Conservation (phyloP, 2,797 vertebrate species). For the Lagodon rhomboides region DNA sequence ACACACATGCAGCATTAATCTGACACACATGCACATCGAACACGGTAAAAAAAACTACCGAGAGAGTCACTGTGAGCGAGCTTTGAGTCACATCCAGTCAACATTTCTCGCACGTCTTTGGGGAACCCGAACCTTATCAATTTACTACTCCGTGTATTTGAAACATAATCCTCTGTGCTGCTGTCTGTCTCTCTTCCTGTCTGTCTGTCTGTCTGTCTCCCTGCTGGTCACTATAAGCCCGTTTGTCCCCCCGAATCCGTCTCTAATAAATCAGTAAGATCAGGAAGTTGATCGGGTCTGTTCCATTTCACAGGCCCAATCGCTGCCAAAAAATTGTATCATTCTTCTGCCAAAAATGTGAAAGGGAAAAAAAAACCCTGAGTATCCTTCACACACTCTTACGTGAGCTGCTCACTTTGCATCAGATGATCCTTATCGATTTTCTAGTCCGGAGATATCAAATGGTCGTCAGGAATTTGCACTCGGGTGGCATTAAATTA, state of each 20-base stretch:
- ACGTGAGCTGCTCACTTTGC: not conserved
- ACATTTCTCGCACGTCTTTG: not conserved
- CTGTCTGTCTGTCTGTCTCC: slow-evolving; percentile 1
- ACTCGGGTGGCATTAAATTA: not conserved
- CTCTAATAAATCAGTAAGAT: not conserved
- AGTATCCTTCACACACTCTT: not conserved
- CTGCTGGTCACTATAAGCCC: slow-evolving; percentile 5
- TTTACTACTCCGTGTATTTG: slow-evolving; percentile 27
- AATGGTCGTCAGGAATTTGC: not conserved
- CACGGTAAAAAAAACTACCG: not conserved
- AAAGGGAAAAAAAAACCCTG: not conserved
- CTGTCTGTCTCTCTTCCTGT: slow-evolving; percentile 55
- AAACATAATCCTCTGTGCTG: slow-evolving; percentile 22
- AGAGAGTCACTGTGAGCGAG: slow-evolving; percentile 19
- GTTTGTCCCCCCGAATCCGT: not conserved
- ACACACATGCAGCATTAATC: slow-evolving; percentile 30
- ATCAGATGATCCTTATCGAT: not conserved
- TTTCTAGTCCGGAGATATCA: slow-evolving; percentile 3
- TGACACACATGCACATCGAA: slow-evolving; percentile 24
- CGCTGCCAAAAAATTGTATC: not conserved
- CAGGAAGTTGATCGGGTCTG: not conserved
- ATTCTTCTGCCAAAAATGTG: not conserved
- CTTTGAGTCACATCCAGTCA: slow-evolving; percentile 63
- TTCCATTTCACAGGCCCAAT: not conserved
- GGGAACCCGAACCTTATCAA: slow-evolving; percentile 21